Conservation (phyloP, 1,140 invertebrate species). For the Holcopasites calliopsidis region DNA sequence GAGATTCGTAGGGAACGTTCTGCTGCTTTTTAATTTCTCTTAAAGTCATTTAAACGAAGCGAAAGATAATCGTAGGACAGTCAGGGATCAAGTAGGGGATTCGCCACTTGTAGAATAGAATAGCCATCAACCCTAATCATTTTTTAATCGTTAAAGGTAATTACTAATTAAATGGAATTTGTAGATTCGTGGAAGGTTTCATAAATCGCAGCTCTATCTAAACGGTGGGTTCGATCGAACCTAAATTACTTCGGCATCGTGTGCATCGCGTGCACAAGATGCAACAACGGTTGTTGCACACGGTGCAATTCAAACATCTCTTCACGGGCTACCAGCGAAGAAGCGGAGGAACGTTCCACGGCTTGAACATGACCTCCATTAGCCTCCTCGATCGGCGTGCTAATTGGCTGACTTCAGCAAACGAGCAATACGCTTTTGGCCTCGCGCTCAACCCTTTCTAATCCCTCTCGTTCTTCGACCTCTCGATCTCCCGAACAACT, state of each 20-base stretch:
- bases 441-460: not conserved
- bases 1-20: conserved; percentile 3
- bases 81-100: too few relatives aligned
- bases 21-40: not conserved
- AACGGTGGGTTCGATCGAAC: not conserved
- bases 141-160: too few relatives aligned
- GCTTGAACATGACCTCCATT: conserved; percentile 66
- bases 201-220: not conserved
- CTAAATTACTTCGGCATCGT: not conserved
- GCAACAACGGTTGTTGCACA: conserved; percentile 31
- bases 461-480: not conserved
- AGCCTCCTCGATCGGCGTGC: conserved; percentile 63
- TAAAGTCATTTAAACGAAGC: too few relatives aligned
- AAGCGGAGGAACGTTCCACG: conserved; percentile 62
- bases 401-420: conserved; percentile 64
- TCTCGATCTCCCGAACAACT: not conserved
- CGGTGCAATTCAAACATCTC: conserved; percentile 32
- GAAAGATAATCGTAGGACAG: too few relatives aligned
- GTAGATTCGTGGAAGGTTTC: too few relatives aligned
- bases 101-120: too few relatives aligned
- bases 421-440: conserved; percentile 32
- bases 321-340: conserved; percentile 38
- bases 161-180: too few relatives aligned
- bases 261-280: not conserved
- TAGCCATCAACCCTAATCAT: too few relatives aligned